Percentiles rank a stretch among this genome's conserved stretches.
Conservation (phyloP, 2,797 vertebrate genomes). For the Fistularia commersonii region DNA sequence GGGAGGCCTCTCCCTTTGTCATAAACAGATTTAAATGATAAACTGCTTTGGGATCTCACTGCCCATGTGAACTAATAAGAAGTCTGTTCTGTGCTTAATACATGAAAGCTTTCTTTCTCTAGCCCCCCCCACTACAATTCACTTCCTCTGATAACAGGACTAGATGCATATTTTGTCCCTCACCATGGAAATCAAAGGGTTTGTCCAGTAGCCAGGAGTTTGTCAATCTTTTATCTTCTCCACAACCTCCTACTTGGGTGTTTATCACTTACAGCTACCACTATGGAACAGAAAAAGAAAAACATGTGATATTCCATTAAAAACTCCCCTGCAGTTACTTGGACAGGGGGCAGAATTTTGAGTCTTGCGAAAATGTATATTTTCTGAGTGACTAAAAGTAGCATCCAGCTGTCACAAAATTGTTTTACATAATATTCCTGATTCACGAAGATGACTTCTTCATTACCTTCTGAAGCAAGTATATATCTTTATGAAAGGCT, state of each 20-base stretch:
- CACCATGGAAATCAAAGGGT: slow-evolving; percentile 10
- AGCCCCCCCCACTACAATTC: slow-evolving; percentile 31
- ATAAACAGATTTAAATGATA: slow-evolving; percentile 58
- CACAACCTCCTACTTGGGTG: background rate
- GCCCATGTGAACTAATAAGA: slow-evolving; percentile 50
- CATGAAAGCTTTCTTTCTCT: slow-evolving; percentile 50
- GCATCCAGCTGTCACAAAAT: background rate
- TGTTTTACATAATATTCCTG: too few species aligned
- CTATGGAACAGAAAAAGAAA: slow-evolving; percentile 17
- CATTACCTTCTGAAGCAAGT: too few species aligned
- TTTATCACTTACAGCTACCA: slow-evolving; percentile 21
- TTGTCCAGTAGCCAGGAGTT: background rate
- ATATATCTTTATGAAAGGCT: slow-evolving; percentile 1
- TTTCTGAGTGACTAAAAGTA: slow-evolving; percentile 6
- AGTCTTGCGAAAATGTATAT: slow-evolving; percentile 6
- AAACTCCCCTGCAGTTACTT: slow-evolving; percentile 24
- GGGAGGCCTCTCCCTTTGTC: slow-evolving; percentile 21
- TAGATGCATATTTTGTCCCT: slow-evolving; percentile 6
- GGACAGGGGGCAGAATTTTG: background rate
- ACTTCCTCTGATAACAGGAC: slow-evolving; percentile 53
- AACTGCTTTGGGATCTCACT: slow-evolving; percentile 35
- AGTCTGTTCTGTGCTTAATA: slow-evolving; percentile 39
- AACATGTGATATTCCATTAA: slow-evolving; percentile 40
- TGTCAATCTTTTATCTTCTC: slow-evolving; percentile 1
- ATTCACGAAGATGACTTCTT: too few species aligned